Base-by-base conservation (phyloP, 1,140 invertebrate species). In the Thereuonema tuberculata region DNA sequence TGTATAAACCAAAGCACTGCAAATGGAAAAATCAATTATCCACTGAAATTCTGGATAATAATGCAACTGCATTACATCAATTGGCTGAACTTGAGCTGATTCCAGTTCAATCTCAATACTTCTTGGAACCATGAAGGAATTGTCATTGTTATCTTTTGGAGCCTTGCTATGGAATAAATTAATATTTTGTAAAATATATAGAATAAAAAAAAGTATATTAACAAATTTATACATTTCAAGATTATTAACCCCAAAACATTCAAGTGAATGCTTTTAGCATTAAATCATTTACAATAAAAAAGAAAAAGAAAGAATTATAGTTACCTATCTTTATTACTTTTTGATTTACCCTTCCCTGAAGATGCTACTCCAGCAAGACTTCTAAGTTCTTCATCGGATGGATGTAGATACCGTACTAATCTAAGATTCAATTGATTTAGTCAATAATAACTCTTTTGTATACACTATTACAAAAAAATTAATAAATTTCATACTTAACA, bases 21-120 rank as follows among this genome's bases (percentile, higher is more conserved):
- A 92, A 1, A 93, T 62, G 56, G 89, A 84, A 75, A 96, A 97
- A 75, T 98, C 93, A 43, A 97, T 75, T 37, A 98, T 78, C 93
- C 93, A 97, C 68, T 94, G 85, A 74, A 90, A 97, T 69, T 98
- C 94, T 20, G 84, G 77, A 69, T 92, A 98, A 77, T 85, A 98
- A 70, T 89, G 84, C 60, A 98, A 80, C 72, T 92, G 87, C 17
- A 94, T 76, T 24, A 97, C 82, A 79, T 98, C 93, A n/a, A 86
- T 71, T 9, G 81, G 72, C 37, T 82, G 81, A 1, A 98, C 82
- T 70, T 84, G 84, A 26, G 85, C 80, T 60, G 81, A 86, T 69
- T 94, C 89, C 58, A 98, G 76, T 61, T 88, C 81, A 49, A 98
- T 81, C 65, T 92, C 84, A 47, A 94, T 76, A 74, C 82, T 93